phyloP scores from a whole-genome alignment of 2,888 invertebrate species.

The Aricia artaxerxes region DNA sequence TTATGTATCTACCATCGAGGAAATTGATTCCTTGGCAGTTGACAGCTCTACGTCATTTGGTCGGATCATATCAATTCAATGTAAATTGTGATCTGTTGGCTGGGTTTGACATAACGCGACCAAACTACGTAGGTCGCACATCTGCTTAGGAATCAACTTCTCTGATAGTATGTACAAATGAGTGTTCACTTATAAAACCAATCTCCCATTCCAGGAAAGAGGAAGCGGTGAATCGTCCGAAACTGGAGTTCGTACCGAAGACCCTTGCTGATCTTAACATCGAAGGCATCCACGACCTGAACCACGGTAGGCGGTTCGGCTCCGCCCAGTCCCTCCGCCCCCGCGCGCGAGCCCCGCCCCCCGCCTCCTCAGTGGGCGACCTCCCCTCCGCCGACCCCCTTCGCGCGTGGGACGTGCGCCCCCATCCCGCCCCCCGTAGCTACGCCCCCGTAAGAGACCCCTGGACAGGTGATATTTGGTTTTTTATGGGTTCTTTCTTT shows the following conservation, averaged over 20 bases:
- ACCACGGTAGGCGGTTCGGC: constrained; percentile 82
- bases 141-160: too few relatives aligned
- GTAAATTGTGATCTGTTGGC: too few relatives aligned
- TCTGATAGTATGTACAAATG: too few relatives aligned
- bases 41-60: too few relatives aligned
- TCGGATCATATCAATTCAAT: too few relatives aligned
- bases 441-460: constrained; percentile 64
- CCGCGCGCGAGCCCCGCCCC: constrained; percentile 60
- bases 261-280: constrained; percentile 92
- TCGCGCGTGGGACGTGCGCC: constrained; percentile 61
- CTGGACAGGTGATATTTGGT: constrained; percentile 80
- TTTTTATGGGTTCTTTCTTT: constrained; percentile 65
- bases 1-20: too few relatives aligned
- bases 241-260: constrained; percentile 95
- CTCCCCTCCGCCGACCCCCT: constrained; percentile 64
- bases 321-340: constrained; percentile 74
- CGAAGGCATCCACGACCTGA: constrained; percentile 87
- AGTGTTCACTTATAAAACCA: not conserved
- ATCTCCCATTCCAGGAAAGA: constrained; percentile 83
- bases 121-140: too few relatives aligned
- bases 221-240: constrained; percentile 93
- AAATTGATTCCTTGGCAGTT: too few relatives aligned
- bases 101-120: too few relatives aligned
- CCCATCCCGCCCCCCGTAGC: constrained; percentile 34
- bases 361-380: constrained; percentile 71